phyloP scores from a whole-genome alignment of 2,888 invertebrate species.

The Mechanitis messenoides region DNA sequence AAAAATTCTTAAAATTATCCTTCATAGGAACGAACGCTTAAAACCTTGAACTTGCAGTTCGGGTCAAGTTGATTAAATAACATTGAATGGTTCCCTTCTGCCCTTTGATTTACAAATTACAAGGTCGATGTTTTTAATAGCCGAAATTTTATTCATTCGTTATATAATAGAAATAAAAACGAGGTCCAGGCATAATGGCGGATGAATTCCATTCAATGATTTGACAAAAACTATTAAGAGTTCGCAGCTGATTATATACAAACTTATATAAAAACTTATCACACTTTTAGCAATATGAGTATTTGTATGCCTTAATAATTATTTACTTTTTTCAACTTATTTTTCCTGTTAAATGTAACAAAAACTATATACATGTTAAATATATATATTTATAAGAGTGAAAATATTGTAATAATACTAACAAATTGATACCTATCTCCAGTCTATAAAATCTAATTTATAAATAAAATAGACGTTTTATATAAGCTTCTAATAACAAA shows the following conservation, averaged over 20 bases:
- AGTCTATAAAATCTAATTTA: no score
- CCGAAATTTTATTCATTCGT: slow-evolving; percentile 46
- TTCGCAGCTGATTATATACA: slow-evolving; percentile 12
- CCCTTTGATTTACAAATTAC: slow-evolving; percentile 56
- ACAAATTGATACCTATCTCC: no score
- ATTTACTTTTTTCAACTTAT: no score
- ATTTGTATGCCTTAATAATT: neutral
- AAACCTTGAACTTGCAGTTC: slow-evolving; percentile 64
- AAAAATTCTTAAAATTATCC: no score
- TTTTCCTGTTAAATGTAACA: no score
- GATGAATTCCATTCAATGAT: slow-evolving; percentile 9
- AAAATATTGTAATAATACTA: no score
- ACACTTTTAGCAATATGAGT: slow-evolving; percentile 8
- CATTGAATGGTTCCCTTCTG: slow-evolving; percentile 59
- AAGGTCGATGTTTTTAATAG: slow-evolving; percentile 56
- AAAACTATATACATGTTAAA: no score
- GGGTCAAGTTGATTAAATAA: slow-evolving; percentile 58
- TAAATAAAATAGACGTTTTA: no score
- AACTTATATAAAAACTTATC: slow-evolving; percentile 6
- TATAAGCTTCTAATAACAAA: no score
- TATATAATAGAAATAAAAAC: slow-evolving; percentile 45
- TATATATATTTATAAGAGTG: no score
- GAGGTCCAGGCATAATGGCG: slow-evolving; percentile 17
- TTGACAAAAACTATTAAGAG: slow-evolving; percentile 5
- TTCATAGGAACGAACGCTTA: slow-evolving; percentile 45